phyloP scores from a whole-genome alignment of 2,888 invertebrate genomes.

The Ashinkailepas kermadecensis region DNA sequence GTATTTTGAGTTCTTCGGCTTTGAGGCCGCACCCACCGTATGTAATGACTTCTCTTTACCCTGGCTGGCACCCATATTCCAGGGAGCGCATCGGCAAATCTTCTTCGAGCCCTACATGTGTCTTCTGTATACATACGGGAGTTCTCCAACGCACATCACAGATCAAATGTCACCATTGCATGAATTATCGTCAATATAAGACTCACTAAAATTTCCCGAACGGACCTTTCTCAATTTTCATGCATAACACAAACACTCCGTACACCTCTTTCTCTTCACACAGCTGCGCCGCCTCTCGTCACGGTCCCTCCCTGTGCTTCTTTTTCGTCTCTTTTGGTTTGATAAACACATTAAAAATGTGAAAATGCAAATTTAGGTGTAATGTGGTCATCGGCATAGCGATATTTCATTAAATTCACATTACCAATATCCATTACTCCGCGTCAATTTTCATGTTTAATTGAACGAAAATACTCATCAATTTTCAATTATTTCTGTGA shows the following conservation, averaged over 20 bases:
- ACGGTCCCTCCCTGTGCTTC: not conserved
- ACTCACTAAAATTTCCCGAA: too few species aligned
- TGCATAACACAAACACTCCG: too few species aligned
- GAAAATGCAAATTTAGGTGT: not conserved
- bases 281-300: constrained; percentile 8
- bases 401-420: too few species aligned
- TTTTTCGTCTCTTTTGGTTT: not conserved
- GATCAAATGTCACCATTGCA: too few species aligned
- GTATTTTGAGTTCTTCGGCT: not conserved
- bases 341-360: not conserved
- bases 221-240: too few species aligned
- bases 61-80: constrained; percentile 20
- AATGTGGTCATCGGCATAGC: too few species aligned
- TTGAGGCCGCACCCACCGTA: not conserved
- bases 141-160: not conserved
- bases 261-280: not conserved
- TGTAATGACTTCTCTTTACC: not conserved
- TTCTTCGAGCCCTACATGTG: not conserved
- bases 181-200: too few species aligned
- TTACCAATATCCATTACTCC: too few species aligned
- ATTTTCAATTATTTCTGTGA: too few species aligned
- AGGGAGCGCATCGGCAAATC: not conserved
- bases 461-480: too few species aligned
- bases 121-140: not conserved
- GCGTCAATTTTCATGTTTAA: too few species aligned